phyloP scores from a whole-genome alignment of 37 sponge, comb jelly and placozoan species.

The Oopsacas minuta region DNA sequence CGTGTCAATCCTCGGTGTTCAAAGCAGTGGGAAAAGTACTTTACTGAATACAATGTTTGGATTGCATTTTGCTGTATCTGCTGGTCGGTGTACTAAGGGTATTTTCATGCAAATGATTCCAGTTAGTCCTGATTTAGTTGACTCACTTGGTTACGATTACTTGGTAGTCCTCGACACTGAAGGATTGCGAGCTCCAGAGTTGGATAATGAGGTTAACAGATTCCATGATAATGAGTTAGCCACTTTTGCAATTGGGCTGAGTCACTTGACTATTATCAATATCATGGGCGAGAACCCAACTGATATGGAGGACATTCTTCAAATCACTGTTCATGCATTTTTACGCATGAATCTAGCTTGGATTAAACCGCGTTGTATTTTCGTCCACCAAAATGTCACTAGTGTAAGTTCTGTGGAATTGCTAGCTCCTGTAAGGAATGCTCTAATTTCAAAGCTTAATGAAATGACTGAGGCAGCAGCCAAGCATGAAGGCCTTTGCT shows the following conservation, averaged over 20 bases:
- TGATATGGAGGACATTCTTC: not conserved
- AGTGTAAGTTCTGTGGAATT: not conserved
- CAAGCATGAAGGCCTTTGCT: not conserved
- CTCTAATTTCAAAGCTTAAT: not conserved
- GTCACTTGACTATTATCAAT: not conserved
- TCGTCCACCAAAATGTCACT: not conserved
- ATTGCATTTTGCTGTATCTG: not conserved
- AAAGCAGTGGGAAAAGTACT: not conserved
- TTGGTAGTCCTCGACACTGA: not conserved
- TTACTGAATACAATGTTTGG: not conserved
- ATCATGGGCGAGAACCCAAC: not conserved
- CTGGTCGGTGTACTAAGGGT: not conserved
- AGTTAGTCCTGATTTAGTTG: not conserved
- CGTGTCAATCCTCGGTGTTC: not conserved
- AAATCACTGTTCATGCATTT: not conserved
- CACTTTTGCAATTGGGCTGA: not conserved
- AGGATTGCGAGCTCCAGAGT: not conserved
- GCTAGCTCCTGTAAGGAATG: not conserved
- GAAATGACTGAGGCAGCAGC: constrained; percentile 11
- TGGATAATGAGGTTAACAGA: not conserved
- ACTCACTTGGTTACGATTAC: not conserved
- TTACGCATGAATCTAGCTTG: not conserved
- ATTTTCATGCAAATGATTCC: not conserved
- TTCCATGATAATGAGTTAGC: not conserved
- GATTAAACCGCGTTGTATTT: not conserved